Conservation (phyloP, 1,140 invertebrate species). For the Bombus superbus region DNA sequence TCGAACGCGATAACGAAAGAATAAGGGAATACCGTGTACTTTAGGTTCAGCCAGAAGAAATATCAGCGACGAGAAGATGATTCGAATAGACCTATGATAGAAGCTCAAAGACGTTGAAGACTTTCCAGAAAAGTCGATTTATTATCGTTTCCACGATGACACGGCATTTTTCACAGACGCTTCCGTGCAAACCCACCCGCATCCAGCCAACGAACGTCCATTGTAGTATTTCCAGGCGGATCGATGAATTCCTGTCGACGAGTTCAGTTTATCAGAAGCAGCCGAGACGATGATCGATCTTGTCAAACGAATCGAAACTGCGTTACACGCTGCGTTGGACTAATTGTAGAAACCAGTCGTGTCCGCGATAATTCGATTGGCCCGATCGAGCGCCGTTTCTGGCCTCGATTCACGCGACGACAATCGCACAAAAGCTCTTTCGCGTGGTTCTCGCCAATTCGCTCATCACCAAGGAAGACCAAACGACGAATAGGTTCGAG, state of each 20-base stretch:
- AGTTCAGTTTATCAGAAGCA: slow-evolving; percentile 61
- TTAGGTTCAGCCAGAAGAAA: too few species aligned
- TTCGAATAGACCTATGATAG: too few species aligned
- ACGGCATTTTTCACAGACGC: background rate
- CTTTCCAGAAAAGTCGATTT: background rate
- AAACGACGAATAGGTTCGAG: background rate
- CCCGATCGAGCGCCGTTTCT: slow-evolving; percentile 53
- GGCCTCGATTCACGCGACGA: slow-evolving; percentile 43
- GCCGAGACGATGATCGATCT: slow-evolving; percentile 54
- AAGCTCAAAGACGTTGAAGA: background rate
- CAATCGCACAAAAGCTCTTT: background rate
- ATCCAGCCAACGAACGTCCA: background rate
- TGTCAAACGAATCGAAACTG: slow-evolving; percentile 49
- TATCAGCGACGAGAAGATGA: too few species aligned
- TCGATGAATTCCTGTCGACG: background rate
- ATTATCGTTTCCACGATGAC: background rate
- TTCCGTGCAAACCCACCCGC: background rate
- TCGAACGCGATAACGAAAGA: too few species aligned
- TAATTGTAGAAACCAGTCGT: slow-evolving; percentile 64
- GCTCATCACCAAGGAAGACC: background rate
- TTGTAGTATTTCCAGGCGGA: background rate
- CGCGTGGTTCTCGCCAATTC: background rate
- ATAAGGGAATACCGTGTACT: too few species aligned
- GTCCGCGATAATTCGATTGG: slow-evolving; percentile 33
- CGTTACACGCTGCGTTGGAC: slow-evolving; percentile 60